Evolutionary conservation across 2,113 vertebrate species (phyloP).

Genomic region (Mustelus asterias): DNA sequence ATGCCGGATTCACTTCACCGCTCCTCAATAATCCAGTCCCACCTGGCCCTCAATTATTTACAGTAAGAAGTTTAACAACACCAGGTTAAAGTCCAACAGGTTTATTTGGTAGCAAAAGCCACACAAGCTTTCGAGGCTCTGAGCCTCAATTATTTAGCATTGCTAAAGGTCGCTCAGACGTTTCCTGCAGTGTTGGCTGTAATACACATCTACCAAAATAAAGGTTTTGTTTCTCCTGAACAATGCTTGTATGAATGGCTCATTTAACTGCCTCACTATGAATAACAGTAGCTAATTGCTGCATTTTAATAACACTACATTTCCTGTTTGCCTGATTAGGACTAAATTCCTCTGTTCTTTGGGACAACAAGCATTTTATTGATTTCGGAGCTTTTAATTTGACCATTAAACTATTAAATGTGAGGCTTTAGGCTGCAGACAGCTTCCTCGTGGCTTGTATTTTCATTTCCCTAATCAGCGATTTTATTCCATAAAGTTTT

Average conservation of each 20-base stretch:
- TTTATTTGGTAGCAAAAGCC: too few species aligned
- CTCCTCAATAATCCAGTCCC: background rate
- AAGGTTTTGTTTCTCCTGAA: background rate
- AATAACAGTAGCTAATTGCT: constrained; percentile 16
- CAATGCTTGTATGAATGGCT: background rate
- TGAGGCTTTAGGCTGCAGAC: background rate
- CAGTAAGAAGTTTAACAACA: too few species aligned
- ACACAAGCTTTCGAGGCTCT: too few species aligned
- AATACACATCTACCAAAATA: background rate
- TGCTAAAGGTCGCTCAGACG: background rate
- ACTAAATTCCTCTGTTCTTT: background rate
- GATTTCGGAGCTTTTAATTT: constrained; percentile 25
- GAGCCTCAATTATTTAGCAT: background rate
- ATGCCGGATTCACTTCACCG: background rate
- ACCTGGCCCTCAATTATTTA: background rate
- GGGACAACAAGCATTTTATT: background rate
- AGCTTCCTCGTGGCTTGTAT: background rate
- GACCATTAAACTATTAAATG: background rate
- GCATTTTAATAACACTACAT: background rate
- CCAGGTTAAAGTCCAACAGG: too few species aligned
- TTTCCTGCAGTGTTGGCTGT: background rate
- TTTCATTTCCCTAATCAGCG: background rate
- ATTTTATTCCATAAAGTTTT: background rate
- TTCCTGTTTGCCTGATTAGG: constrained; percentile 14
- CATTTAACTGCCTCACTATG: background rate